These are phyloP conservation scores for Griposia aprilina DNA, from an alignment of 2,888 invertebrate genomes.

Conservation along the genomic window DNA sequence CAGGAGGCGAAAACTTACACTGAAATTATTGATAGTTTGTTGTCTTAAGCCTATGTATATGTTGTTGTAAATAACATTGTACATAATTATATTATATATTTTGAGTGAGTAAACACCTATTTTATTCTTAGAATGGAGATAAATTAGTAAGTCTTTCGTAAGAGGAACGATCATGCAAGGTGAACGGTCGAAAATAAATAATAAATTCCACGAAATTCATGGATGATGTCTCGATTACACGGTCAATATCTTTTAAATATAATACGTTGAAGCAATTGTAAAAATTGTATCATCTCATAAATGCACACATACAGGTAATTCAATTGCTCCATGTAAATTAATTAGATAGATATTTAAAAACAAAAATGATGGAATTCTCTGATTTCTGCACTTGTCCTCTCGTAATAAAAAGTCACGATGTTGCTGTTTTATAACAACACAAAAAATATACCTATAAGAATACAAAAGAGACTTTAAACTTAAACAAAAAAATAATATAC, in stretches of 20 bases:
- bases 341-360: too few species aligned
- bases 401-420: too few species aligned
- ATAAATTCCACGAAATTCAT: background rate
- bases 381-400: too few species aligned
- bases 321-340: too few species aligned
- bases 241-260: too few species aligned
- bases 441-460: too few species aligned
- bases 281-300: background rate
- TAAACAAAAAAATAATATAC: too few species aligned
- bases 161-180: background rate
- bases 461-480: too few species aligned
- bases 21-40: slow-evolving; percentile 45
- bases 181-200: background rate
- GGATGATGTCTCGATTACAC: too few species aligned
- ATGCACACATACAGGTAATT: background rate
- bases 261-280: background rate
- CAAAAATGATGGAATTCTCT: too few species aligned
- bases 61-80: slow-evolving; percentile 20
- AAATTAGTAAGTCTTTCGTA: background rate
- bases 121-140: background rate
- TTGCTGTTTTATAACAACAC: too few species aligned
- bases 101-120: too few species aligned
- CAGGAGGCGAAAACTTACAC: slow-evolving; percentile 8
- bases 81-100: background rate
- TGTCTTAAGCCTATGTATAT: background rate